A percentile compares a stretch with the other conserved stretches of the same genome.
These are phyloP conservation scores for Helostoma temminkii DNA, from an alignment of 2,797 vertebrate genomes.

Conservation along the genomic window DNA sequence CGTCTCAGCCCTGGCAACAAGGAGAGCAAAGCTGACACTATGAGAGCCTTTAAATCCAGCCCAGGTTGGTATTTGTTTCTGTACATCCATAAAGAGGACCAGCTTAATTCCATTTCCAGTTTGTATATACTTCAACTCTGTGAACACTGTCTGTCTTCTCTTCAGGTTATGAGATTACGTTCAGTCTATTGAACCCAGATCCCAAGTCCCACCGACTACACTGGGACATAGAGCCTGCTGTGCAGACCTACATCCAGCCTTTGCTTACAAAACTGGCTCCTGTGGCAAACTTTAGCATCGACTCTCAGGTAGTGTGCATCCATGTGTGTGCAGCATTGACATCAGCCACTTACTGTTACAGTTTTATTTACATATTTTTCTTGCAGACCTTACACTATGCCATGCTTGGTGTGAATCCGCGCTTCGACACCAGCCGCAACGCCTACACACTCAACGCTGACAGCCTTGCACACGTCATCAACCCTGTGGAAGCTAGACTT, in stretches of 20 bases:
- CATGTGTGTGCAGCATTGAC: not conserved
- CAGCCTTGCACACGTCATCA: constrained; percentile 97
- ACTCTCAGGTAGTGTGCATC: constrained; percentile 89
- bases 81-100: not conserved
- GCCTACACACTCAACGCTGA: constrained; percentile 89
- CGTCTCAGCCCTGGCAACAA: constrained; percentile 83
- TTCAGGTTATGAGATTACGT: constrained; percentile 96
- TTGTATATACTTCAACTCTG: not conserved
- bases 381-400: constrained; percentile 93
- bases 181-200: constrained; percentile 96
- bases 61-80: constrained; percentile 83
- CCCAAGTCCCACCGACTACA: constrained; percentile 91
- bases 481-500: constrained; percentile 95
- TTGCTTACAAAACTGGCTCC: constrained; percentile 89
- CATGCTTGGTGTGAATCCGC: constrained; percentile 92
- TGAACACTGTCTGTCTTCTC: not conserved
- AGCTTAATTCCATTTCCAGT: not conserved
- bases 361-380: constrained; percentile 6
- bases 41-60: constrained; percentile 95
- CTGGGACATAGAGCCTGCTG: constrained; percentile 93
- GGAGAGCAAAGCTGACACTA: constrained; percentile 86
- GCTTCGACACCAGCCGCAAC: constrained; percentile 87
- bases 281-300: constrained; percentile 94
- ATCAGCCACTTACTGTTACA: constrained; percentile 8
- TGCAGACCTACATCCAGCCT: constrained; percentile 89